These are phyloP conservation scores for Acrocephalus kingi DNA, from an alignment of 2,113 vertebrate species.

Conservation along the genomic window DNA sequence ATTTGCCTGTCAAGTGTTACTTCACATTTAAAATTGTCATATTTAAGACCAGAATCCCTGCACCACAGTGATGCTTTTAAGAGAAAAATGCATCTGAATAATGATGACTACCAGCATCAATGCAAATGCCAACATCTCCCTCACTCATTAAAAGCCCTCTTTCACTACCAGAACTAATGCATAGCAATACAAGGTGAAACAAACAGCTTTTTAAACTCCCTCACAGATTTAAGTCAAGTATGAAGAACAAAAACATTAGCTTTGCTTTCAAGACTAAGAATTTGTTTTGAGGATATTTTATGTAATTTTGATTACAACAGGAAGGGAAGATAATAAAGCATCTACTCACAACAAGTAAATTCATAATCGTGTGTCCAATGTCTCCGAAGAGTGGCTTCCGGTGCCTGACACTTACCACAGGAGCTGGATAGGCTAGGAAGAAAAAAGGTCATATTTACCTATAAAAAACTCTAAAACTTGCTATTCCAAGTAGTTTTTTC, in stretches of 20 bases:
- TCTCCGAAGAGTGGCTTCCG: conserved; percentile 88
- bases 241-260: neutral
- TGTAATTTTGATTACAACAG: neutral
- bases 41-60: neutral
- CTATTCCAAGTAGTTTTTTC: neutral
- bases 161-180: neutral
- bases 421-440: conserved; percentile 83
- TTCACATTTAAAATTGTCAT: neutral
- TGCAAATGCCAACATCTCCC: neutral
- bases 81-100: neutral
- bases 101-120: neutral
- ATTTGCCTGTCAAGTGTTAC: neutral
- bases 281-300: neutral
- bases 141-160: neutral
- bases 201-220: neutral
- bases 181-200: neutral
- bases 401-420: conserved; percentile 83
- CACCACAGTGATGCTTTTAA: neutral
- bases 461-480: neutral
- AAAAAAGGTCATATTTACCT: neutral
- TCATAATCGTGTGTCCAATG: conserved; percentile 93
- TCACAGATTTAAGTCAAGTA: neutral
- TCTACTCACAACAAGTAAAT: conserved; percentile 90
- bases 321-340: neutral
- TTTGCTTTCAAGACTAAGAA: neutral